Evolutionary conservation across 2,888 invertebrate genomes (phyloP), one percentile per base, ranked within the genome.

Genomic region (Papilio protenor): DNA sequence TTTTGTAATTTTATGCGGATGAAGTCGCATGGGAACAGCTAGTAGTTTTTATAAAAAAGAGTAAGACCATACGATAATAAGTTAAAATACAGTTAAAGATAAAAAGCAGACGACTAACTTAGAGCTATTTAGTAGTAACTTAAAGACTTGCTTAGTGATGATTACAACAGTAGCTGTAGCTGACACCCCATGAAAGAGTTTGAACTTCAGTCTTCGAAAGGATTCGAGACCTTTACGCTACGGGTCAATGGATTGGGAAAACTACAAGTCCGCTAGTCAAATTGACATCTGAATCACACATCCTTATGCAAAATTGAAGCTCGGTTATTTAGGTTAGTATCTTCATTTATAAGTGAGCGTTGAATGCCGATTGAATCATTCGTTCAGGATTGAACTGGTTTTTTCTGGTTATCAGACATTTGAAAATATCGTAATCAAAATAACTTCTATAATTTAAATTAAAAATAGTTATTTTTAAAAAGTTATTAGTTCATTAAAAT

Each of bases 301-400:
- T 40, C 64, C 64, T 18, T 64, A 40, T 33, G 64, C 40, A 33
- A 10, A 40, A 64, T 18, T 40, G 8, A 40, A 40, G n/a, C 18
- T 66, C 66, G 11, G 66, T 40, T 40, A 66, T 66, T 47, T 76
- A 70, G 61, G 64, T 77, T 77, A 72, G 76, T 71, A 59, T 77
- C 57, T 70, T 66, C 45, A 71, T 64, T 75, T 49, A 66, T 76
- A 64, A 77, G 76, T 72, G 59, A 72, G 40, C 52, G 27, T 45
- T 71, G 71, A 76, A 76, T 76, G 72, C 64, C 64, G 61, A 72
- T 77, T 72, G 64, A 61, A 33, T 77, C 72, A 77, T 52, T 64
- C 71, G 21, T 23, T 59, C 40, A 64, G 33, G 64, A 64, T 45
- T n/a, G 49, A 77, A 71, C 77, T 40, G 73, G 72, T 52, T 40